Evolutionary conservation across 92 coral and sea anemone species (phyloP).

Genomic region (Zoanthus solanderi): DNA sequence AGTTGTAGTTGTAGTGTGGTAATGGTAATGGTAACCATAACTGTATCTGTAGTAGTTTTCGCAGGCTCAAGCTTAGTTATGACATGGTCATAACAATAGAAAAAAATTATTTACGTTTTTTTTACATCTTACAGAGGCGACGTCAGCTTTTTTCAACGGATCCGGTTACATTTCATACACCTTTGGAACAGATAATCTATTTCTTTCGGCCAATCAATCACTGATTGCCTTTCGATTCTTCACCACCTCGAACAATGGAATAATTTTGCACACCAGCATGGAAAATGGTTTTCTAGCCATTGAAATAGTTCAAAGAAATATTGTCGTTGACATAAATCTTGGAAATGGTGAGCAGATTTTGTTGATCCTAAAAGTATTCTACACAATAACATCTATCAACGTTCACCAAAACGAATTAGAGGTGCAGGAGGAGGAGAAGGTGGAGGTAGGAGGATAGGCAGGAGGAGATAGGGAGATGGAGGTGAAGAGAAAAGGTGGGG

Average conservation of each 20-base stretch:
- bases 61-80: too few species aligned
- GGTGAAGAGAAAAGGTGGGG: too few species aligned
- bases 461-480: too few species aligned
- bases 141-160: conserved; percentile 76
- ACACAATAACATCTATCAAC: background rate
- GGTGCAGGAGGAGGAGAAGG: background rate
- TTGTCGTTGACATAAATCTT: conserved; percentile 22
- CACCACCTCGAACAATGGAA: conserved; percentile 54
- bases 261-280: conserved; percentile 46
- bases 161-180: conserved; percentile 68
- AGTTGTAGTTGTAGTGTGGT: too few species aligned
- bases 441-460: too few species aligned
- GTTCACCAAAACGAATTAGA: background rate
- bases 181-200: conserved; percentile 64
- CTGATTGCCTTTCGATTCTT: conserved; percentile 73
- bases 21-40: too few species aligned
- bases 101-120: too few species aligned
- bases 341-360: conserved; percentile 27
- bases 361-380: background rate
- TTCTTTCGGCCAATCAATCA: conserved; percentile 45
- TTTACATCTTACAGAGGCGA: conserved; percentile 59
- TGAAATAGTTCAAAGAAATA: conserved; percentile 13
- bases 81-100: too few species aligned
- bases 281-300: background rate
- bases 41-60: too few species aligned